Evolutionary conservation across 2,797 vertebrate genomes (phyloP).

Genomic region (Apodemus agrarius): DNA sequence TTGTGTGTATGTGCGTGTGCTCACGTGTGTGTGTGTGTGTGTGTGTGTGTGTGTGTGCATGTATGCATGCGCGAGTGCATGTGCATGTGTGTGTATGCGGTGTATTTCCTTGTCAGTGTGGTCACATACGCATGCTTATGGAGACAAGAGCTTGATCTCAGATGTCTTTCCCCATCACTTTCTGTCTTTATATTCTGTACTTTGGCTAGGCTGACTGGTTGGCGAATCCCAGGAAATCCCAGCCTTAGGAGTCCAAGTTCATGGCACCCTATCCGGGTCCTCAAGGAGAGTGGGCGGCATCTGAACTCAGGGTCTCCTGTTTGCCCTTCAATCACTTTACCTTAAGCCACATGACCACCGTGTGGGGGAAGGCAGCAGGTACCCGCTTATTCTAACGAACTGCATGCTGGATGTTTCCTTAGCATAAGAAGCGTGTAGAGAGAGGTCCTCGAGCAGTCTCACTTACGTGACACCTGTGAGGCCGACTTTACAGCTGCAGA

Average conservation of each 20-base stretch:
- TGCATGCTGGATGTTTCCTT: background rate
- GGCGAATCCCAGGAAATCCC: background rate
- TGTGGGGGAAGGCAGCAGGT: background rate
- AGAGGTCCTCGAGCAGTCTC: background rate
- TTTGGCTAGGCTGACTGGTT: background rate
- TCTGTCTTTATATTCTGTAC: background rate
- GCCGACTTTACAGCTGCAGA: constrained; percentile 95
- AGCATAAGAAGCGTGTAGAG: background rate
- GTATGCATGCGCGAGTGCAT: background rate
- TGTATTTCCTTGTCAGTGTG: background rate
- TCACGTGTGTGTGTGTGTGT: background rate
- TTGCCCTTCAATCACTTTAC: background rate
- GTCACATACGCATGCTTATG: background rate
- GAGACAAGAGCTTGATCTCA: background rate
- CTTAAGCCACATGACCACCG: background rate
- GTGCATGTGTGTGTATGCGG: background rate
- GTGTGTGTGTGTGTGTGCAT: background rate
- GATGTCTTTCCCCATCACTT: background rate
- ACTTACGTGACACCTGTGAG: constrained; percentile 96
- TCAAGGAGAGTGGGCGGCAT: background rate
- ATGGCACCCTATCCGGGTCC: background rate
- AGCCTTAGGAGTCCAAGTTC: background rate
- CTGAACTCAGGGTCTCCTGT: no score
- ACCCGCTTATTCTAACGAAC: background rate
- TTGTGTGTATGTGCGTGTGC: background rate